Base-by-base conservation (phyloP, 2,888 invertebrate species). In the Saturnia japonica region DNA sequence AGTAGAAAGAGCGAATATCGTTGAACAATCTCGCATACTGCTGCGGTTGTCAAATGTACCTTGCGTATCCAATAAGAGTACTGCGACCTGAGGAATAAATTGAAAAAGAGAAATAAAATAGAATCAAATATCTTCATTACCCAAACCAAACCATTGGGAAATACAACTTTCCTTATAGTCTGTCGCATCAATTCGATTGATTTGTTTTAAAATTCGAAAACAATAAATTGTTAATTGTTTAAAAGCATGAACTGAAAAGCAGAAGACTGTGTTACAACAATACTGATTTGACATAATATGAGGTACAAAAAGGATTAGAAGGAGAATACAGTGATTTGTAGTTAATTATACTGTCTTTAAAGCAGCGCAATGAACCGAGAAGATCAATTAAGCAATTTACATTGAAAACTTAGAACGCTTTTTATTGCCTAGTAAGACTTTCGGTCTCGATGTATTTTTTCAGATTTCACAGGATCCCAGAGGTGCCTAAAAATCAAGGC, bases 31-130 rank as follows among this genome's bases (percentile, higher is more conserved):
- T 74, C 97, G 96, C 42, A 99, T 98, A 14, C 99, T 99, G 77
- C 97, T 98, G 88, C 98, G 99, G 86, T 98, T 98, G 93, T 99
- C 99, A 93, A 99, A 99, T 66, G 98, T 97, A 74, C 99, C 97
- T 91, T 99, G 98, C n/a, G 98, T 99, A 88, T 98, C 95, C 81
- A 99, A 95, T 81, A 99, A 90, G 77, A 98, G 94, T 45, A 98
- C 96, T 71, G 97, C 98, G 70, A 98, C 96, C 96, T 96, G 88
- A 14, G 25, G 14, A 64, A 16, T 14, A 16, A 54, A 67, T 25
- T 22, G 1, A n/a, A 7, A 22, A 2, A 22, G 25, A 45, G 6
- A 2, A 14, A n/a, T 34, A n/a, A 0, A 19, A 47, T 19, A 19
- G 7, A 47, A 54, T 34, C 7, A 40, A 34, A 28, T 68, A 45